Evolutionary conservation across 2,113 vertebrate species (phyloP).

Genomic region (Typhlomys cinereus): DNA sequence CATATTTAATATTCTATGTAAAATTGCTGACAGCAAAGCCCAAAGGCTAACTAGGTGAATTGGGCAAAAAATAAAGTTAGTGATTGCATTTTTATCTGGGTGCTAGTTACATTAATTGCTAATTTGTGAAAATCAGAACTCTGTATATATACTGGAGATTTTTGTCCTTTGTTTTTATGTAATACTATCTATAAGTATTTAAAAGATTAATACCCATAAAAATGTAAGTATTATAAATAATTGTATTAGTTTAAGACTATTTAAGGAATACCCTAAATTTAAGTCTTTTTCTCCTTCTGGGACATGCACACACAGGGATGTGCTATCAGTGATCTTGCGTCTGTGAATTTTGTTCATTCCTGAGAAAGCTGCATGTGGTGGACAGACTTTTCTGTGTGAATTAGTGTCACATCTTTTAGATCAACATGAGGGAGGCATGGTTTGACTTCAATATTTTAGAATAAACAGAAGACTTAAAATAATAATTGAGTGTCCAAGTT

Average conservation of each 20-base stretch:
- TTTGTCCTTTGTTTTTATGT: conserved; percentile 13
- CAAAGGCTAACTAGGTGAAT: not conserved
- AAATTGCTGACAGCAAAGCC: conserved; percentile 27
- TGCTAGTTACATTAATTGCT: not conserved
- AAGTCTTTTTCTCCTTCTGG: conserved; percentile 28
- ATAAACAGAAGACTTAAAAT: not conserved
- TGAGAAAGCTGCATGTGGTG: not conserved
- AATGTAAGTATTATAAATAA: not conserved
- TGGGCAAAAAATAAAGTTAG: not conserved
- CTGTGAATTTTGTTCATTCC: no score
- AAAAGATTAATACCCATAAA: not conserved
- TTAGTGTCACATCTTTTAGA: not conserved
- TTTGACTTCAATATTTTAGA: not conserved
- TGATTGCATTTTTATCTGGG: not conserved
- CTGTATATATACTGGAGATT: not conserved
- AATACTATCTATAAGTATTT: not conserved
- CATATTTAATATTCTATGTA: not conserved
- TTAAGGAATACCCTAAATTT: not conserved
- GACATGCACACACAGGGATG: not conserved
- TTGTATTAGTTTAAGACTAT: not conserved
- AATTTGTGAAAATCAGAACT: conserved; percentile 37
- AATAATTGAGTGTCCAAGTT: not conserved
- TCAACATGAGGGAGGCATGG: not conserved
- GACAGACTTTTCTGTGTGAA: not conserved
- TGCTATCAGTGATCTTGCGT: not conserved